Evolutionary conservation across 2,797 vertebrate species (phyloP).

Genomic region (Anabacerthia variegaticeps): DNA sequence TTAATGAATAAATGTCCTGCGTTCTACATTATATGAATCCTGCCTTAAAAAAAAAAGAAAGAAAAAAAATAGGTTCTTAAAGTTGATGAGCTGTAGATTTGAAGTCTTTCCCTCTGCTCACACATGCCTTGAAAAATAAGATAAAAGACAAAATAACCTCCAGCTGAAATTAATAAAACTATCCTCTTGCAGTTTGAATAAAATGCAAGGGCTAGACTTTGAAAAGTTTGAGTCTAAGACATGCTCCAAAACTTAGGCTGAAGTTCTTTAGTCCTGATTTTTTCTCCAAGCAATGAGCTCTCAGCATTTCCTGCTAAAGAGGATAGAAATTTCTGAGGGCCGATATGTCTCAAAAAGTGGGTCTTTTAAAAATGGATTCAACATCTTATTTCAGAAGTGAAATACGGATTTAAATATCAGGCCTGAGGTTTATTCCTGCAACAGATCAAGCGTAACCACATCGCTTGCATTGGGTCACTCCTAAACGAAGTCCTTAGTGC

Average conservation of each 20-base stretch:
- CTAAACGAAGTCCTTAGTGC: neutral
- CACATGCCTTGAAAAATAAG: slow-evolving; percentile 62
- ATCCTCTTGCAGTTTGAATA: slow-evolving; percentile 34
- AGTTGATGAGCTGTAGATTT: slow-evolving; percentile 53
- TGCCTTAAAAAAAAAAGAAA: neutral
- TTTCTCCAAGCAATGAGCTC: slow-evolving; percentile 36
- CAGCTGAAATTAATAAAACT: slow-evolving; percentile 63
- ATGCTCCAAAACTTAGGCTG: slow-evolving; percentile 20
- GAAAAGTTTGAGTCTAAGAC: slow-evolving; percentile 37
- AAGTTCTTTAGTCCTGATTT: slow-evolving; percentile 25
- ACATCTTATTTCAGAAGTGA: neutral
- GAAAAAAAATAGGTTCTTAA: neutral
- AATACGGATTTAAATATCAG: neutral
- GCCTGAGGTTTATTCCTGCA: neutral
- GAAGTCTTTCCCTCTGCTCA: slow-evolving; percentile 19
- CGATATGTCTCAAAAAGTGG: neutral
- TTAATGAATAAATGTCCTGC: slow-evolving; percentile 55
- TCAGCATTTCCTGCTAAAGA: slow-evolving; percentile 33
- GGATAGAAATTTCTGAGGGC: neutral
- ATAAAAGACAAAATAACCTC: slow-evolving; percentile 61
- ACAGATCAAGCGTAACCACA: neutral
- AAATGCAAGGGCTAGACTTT: slow-evolving; percentile 33
- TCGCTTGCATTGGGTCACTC: neutral
- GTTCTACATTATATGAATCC: slow-evolving; percentile 32
- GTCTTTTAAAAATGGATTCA: slow-evolving; percentile 28